These are phyloP conservation scores for Leucoraja erinaceus DNA, from an alignment of 2,113 vertebrate genomes.

Conservation along the genomic window DNA sequence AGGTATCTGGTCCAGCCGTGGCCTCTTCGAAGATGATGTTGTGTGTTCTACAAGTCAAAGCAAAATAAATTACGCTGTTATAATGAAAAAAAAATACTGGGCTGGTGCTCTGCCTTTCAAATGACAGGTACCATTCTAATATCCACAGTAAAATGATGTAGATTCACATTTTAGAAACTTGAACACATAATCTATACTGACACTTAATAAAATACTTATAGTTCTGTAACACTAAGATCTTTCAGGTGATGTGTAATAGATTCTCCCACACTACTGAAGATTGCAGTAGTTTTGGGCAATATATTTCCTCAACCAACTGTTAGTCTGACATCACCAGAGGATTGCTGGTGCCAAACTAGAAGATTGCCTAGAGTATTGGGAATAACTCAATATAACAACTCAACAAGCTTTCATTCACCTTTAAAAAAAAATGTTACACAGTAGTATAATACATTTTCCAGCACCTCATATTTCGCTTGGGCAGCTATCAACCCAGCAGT, in stretches of 20 bases:
- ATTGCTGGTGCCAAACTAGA: too few species aligned
- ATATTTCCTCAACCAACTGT: neutral
- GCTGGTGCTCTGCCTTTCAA: neutral
- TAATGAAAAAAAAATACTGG: neutral
- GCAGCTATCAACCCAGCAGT: too few species aligned
- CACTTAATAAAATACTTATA: neutral
- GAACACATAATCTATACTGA: neutral
- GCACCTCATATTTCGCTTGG: too few species aligned
- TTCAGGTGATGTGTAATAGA: neutral
- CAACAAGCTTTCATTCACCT: too few species aligned
- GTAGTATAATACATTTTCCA: too few species aligned
- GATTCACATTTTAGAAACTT: neutral
- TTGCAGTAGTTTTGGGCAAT: neutral
- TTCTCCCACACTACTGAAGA: neutral
- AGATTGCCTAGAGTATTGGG: too few species aligned
- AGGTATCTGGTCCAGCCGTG: slow-evolving; percentile 91
- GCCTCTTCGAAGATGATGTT: slow-evolving; percentile 89
- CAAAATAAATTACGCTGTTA: neutral
- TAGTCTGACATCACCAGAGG: too few species aligned
- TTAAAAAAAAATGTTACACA: too few species aligned
- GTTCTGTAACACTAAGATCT: neutral
- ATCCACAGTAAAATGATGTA: neutral
- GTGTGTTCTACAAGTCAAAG: slow-evolving; percentile 72
- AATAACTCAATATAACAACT: too few species aligned
- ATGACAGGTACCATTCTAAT: neutral